A percentile compares a stretch with the other conserved stretches of the same genome.
Conservation (phyloP, 2,888 invertebrate genomes). For the Encarsia formosa region DNA sequence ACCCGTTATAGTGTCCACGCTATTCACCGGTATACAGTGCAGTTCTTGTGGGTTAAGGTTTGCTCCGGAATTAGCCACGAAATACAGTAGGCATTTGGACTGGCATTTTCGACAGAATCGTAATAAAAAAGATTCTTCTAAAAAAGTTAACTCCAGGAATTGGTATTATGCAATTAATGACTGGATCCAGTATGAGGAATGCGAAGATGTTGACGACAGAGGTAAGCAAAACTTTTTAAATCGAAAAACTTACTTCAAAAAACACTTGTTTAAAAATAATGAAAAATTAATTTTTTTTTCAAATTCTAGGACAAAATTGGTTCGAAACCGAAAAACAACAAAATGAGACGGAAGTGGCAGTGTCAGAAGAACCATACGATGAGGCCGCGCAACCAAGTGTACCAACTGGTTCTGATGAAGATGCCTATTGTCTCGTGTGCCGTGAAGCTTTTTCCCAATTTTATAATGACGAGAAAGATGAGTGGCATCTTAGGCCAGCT, state of each 20-base stretch:
- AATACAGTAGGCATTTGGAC: constrained; percentile 93
- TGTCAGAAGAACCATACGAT: constrained; percentile 57
- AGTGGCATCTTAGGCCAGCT: constrained; percentile 91
- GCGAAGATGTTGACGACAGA: constrained; percentile 86
- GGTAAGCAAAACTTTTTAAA: no score
- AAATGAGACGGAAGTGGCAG: constrained; percentile 56
- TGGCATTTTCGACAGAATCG: constrained; percentile 98
- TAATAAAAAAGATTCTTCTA: constrained; percentile 77
- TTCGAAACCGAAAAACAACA: constrained; percentile 70
- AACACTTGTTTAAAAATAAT: not conserved
- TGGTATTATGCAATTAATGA: constrained; percentile 90
- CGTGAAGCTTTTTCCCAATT: constrained; percentile 25
- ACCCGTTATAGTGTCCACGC: constrained; percentile 61
- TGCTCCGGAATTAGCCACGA: constrained; percentile 80
- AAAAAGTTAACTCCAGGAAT: constrained; percentile 76
- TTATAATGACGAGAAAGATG: constrained; percentile 59
- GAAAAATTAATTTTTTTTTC: constrained; percentile 3
- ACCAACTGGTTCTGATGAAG: constrained; percentile 19
- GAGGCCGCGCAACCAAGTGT: constrained; percentile 52
- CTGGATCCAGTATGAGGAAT: constrained; percentile 93
- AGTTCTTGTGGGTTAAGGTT: constrained; percentile 94
- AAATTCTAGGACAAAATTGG: constrained; percentile 83
- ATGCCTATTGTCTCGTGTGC: constrained; percentile 24
- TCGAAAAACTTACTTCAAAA: not conserved
- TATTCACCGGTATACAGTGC: constrained; percentile 93